These are phyloP conservation scores for Sussaba pulchella DNA, from an alignment of 2,888 invertebrate species.

Conservation along the genomic window DNA sequence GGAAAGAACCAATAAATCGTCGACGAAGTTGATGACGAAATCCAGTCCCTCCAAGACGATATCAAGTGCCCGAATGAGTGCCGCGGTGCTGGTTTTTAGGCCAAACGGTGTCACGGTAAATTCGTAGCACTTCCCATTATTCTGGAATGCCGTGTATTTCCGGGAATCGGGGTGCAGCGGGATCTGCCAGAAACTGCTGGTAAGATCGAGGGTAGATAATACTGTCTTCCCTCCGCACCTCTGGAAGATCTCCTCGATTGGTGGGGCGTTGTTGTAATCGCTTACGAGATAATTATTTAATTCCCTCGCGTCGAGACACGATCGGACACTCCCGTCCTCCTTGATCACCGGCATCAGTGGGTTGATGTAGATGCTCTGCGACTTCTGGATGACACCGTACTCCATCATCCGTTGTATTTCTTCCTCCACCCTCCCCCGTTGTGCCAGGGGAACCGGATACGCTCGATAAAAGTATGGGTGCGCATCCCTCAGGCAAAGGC, in stretches of 20 bases:
- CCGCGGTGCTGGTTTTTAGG: conserved; percentile 38
- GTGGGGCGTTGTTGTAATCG: conserved; percentile 42
- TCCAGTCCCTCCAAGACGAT: background rate
- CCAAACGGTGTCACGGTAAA: conserved; percentile 54
- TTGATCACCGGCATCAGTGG: conserved; percentile 57
- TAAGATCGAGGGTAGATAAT: conserved; percentile 64
- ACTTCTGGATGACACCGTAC: conserved; percentile 74
- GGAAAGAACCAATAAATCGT: background rate
- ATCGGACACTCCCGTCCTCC: conserved; percentile 46
- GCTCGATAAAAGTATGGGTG: background rate
- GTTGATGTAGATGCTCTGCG: conserved; percentile 73
- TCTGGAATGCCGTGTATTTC: conserved; percentile 52
- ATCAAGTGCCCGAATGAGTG: background rate
- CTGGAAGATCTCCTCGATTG: conserved; percentile 44
- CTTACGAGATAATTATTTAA: conserved; percentile 41
- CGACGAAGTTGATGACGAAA: conserved; percentile 3
- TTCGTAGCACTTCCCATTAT: conserved; percentile 52
- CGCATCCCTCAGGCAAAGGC: too few species aligned
- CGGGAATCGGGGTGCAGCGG: conserved; percentile 53
- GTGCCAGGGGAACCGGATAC: background rate
- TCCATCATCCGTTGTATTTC: conserved; percentile 73
- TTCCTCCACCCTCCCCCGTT: background rate
- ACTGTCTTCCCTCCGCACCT: conserved; percentile 27
- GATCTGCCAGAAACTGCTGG: conserved; percentile 69
- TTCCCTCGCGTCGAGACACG: conserved; percentile 37